phyloP scores from a whole-genome alignment of 92 coral and sea anemone genomes.

The Isaurus tuberculatus region DNA sequence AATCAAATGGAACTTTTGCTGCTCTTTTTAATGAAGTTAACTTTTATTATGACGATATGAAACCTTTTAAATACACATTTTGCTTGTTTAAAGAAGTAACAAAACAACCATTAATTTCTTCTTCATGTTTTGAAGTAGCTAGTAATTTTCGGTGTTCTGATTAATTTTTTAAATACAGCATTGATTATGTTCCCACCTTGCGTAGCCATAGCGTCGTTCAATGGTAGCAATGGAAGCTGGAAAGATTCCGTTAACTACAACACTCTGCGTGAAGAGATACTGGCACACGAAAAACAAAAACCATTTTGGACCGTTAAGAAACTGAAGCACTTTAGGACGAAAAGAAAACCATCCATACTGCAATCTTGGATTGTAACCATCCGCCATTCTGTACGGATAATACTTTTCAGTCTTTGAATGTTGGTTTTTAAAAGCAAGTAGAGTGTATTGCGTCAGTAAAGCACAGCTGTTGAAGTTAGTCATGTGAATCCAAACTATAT shows the following conservation, averaged over 20 bases:
- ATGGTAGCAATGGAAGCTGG: constrained; percentile 88
- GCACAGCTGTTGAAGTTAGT: neutral
- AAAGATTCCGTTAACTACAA: constrained; percentile 82
- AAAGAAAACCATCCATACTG: constrained; percentile 78
- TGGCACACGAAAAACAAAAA: constrained; percentile 76
- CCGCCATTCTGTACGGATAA: constrained; percentile 6
- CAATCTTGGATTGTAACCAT: neutral
- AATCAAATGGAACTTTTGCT: no score
- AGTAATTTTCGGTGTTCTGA: no score
- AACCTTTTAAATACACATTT: no score
- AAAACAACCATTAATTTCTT: no score
- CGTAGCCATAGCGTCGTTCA: constrained; percentile 82
- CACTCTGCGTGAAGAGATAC: constrained; percentile 79
- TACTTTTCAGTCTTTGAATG: neutral
- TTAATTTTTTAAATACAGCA: no score
- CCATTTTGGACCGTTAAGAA: constrained; percentile 85
- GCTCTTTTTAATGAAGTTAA: no score
- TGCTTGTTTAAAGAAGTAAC: no score
- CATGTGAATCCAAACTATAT: constrained; percentile 1
- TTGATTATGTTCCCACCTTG: constrained; percentile 65
- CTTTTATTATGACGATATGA: no score
- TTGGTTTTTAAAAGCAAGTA: neutral
- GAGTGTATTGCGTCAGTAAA: neutral
- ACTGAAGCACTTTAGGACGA: constrained; percentile 88
- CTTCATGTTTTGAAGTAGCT: neutral